Evolutionary conservation across 2,888 invertebrate genomes (phyloP).

Genomic region (Carcina quercana): DNA sequence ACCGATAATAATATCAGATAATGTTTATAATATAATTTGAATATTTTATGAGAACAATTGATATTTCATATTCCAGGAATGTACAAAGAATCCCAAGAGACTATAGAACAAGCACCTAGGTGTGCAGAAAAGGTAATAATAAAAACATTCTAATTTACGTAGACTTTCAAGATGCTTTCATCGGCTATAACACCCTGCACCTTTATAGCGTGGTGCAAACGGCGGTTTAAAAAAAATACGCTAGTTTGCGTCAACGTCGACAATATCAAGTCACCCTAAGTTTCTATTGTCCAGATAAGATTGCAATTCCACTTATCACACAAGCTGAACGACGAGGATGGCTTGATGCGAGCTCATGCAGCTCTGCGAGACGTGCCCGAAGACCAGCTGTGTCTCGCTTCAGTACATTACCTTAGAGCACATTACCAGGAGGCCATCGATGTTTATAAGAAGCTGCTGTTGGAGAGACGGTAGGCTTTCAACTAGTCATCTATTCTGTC

Average conservation of each 20-base stretch:
- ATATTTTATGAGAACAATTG: no score
- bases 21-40: no score
- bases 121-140: constrained; percentile 73
- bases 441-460: constrained; percentile 94
- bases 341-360: constrained; percentile 88
- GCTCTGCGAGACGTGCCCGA: constrained; percentile 91
- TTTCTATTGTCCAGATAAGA: constrained; percentile 74
- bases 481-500: not conserved
- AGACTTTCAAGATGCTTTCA: not conserved
- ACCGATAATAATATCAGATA: no score
- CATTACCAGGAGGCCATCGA: constrained; percentile 99
- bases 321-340: constrained; percentile 91
- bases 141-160: not conserved
- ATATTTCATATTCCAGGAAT: constrained; percentile 53
- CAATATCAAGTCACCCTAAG: no score
- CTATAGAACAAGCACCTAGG: constrained; percentile 77
- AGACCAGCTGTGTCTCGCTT: constrained; percentile 96
- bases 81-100: constrained; percentile 79
- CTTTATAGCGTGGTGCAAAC: constrained; percentile 24
- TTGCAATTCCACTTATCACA: constrained; percentile 94
- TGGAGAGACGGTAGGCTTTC: constrained; percentile 91
- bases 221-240: not conserved
- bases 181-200: not conserved
- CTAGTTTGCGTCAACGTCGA: no score
- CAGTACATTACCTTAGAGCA: constrained; percentile 95